Conservation (phyloP, 2,888 invertebrate genomes). For the Leptopilina myrica region DNA sequence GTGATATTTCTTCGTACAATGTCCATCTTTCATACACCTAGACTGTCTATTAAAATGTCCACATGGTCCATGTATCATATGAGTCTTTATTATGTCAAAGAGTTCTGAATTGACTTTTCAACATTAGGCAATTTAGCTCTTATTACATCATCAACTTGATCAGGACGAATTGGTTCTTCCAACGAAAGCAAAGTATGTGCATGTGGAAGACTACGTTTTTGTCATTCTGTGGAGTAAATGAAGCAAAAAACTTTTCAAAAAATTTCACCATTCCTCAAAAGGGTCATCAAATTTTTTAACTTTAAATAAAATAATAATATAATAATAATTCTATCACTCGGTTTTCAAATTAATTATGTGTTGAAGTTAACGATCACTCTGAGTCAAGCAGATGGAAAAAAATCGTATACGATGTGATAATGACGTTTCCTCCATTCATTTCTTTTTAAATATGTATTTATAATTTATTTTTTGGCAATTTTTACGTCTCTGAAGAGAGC, state of each 20-base stretch:
- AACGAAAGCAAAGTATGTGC: constrained; percentile 31
- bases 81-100: constrained; percentile 51
- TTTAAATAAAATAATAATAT: constrained; percentile 38
- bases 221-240: neutral
- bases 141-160: constrained; percentile 66
- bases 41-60: constrained; percentile 65
- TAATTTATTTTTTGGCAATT: too few species aligned
- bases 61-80: constrained; percentile 72
- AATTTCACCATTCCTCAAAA: neutral
- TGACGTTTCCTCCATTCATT: too few species aligned
- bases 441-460: too few species aligned
- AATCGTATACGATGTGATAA: too few species aligned
- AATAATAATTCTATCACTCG: too few species aligned
- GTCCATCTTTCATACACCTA: constrained; percentile 72
- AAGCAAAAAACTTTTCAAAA: neutral
- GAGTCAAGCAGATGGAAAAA: too few species aligned
- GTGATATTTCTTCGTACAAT: constrained; percentile 71
- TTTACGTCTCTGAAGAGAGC: too few species aligned
- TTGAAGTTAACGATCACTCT: too few species aligned
- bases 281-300: neutral
- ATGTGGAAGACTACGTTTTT: too few species aligned
- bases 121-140: constrained; percentile 70
- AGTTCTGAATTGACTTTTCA: constrained; percentile 60
- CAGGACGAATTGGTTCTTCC: constrained; percentile 51
- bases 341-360: too few species aligned